Percentiles rank a stretch among this genome's conserved stretches.
phyloP scores from a whole-genome alignment of 2,113 vertebrate species.

The Protomyctophum bolini region DNA sequence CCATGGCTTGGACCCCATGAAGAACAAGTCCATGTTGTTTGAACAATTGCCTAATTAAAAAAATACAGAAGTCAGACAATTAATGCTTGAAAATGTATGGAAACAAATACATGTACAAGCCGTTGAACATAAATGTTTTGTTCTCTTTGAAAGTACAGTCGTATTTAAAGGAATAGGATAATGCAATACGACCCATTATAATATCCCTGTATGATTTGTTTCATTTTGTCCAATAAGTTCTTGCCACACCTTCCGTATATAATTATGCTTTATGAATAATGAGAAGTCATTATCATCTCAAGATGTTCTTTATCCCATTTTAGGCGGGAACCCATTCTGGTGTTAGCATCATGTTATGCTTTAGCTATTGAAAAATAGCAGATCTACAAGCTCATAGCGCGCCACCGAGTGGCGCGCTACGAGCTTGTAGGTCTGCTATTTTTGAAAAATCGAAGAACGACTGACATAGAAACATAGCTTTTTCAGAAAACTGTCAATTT shows the following conservation, averaged over 20 bases:
- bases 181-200: constrained; percentile 13
- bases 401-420: no score
- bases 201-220: constrained; percentile 2
- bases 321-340: no score
- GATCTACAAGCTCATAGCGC: no score
- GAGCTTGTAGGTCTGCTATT: no score
- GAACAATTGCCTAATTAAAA: constrained; percentile 47
- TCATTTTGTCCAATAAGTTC: constrained; percentile 16
- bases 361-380: no score
- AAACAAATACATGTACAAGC: constrained; percentile 16
- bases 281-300: constrained; percentile 50
- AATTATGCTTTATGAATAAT: constrained; percentile 60
- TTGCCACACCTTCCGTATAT: constrained; percentile 30
- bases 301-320: constrained; percentile 65
- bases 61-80: constrained; percentile 24
- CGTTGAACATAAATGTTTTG: constrained; percentile 14
- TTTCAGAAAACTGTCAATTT: no score
- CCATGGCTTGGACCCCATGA: constrained; percentile 36
- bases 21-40: constrained; percentile 39
- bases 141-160: constrained; percentile 23
- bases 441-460: no score
- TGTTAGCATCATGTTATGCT: no score
- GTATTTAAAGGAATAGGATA: constrained; percentile 8
- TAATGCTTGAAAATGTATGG: constrained; percentile 1
- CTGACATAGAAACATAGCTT: no score